phyloP scores from a whole-genome alignment of 2,888 invertebrate genomes.

The Perdita meconis region DNA sequence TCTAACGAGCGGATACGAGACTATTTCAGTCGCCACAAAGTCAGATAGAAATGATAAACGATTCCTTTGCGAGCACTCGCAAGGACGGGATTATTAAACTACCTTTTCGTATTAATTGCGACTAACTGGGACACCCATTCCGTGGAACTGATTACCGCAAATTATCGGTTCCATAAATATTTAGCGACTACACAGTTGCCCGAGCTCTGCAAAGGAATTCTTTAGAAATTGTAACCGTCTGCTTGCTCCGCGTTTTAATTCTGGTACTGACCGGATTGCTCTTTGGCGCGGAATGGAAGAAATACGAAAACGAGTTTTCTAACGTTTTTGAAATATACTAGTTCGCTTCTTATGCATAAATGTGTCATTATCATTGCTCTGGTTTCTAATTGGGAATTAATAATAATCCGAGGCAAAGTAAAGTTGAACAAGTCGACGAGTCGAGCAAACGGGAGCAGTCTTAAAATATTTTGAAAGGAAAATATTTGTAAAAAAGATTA shows the following conservation, averaged over 20 bases:
- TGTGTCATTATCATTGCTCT: no score
- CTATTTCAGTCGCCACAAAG: constrained; percentile 37
- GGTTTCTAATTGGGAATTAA: no score
- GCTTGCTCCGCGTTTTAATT: neutral
- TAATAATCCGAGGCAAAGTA: no score
- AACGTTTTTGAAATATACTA: no score
- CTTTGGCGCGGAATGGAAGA: no score
- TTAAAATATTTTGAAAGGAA: no score
- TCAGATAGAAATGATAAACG: constrained; percentile 45
- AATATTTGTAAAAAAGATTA: no score
- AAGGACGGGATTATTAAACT: constrained; percentile 50
- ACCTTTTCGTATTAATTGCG: constrained; percentile 34
- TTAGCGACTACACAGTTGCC: neutral
- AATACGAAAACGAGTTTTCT: no score
- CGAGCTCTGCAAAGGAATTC: neutral
- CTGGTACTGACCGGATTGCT: no score
- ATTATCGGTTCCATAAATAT: constrained; percentile 9
- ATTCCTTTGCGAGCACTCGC: constrained; percentile 41
- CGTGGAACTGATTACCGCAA: neutral
- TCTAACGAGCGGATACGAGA: constrained; percentile 41
- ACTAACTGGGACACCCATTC: constrained; percentile 17
- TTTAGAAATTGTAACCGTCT: constrained; percentile 1
- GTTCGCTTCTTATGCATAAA: no score
- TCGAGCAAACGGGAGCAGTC: no score
- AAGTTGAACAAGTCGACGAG: no score